Evolutionary conservation across 2,113 vertebrate species (phyloP).

Genomic region (Oxygymnocypris stewartii): DNA sequence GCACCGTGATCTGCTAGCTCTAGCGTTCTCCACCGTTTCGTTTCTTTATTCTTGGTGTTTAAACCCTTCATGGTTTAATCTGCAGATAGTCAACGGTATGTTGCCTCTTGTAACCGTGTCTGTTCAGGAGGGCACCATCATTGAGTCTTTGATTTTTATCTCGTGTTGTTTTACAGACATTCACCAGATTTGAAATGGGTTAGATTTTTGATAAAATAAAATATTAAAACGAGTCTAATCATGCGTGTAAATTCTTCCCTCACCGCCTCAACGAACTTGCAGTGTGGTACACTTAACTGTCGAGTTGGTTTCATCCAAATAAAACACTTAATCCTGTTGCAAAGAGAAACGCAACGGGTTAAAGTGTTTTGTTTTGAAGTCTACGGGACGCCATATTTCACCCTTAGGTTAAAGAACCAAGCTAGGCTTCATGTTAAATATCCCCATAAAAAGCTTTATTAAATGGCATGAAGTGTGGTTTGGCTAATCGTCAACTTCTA

Average conservation of each 20-base stretch:
- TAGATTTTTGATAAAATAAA: constrained; percentile 95
- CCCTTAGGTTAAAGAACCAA: background rate
- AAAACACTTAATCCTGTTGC: constrained; percentile 78
- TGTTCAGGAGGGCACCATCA: constrained; percentile 85
- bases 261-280: constrained; percentile 80
- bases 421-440: background rate
- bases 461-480: background rate
- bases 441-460: constrained; percentile 25
- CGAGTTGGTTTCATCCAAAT: constrained; percentile 98
- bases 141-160: constrained; percentile 76
- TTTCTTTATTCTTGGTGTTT: constrained; percentile 68
- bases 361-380: background rate
- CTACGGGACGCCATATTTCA: background rate
- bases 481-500: constrained; percentile 58
- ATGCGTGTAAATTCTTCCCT: constrained; percentile 83
- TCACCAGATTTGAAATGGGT: constrained; percentile 88
- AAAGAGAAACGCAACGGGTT: constrained; percentile 36
- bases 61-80: constrained; percentile 83
- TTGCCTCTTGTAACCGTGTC: constrained; percentile 84
- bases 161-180: constrained; percentile 97
- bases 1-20: constrained; percentile 86
- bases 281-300: constrained; percentile 88
- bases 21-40: constrained; percentile 81
- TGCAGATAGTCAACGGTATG: constrained; percentile 84
- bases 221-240: constrained; percentile 67